A percentile compares a stretch with the other conserved stretches of the same genome.
These are phyloP conservation scores for Acipenser oxyrinchus DNA, from an alignment of 2,797 vertebrate species.

Conservation along the genomic window DNA sequence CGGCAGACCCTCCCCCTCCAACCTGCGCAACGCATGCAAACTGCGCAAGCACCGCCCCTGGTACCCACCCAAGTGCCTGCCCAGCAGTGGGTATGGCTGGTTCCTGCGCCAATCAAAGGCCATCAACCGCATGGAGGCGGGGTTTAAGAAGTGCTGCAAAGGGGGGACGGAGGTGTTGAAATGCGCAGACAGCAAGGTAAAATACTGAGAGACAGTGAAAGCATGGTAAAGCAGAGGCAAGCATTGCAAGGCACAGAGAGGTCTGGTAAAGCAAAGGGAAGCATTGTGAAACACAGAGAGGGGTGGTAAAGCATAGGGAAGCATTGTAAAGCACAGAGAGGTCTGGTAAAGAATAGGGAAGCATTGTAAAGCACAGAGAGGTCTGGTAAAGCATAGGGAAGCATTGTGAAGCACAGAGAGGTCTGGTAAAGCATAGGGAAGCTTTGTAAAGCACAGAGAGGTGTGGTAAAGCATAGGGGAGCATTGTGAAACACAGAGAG, in stretches of 20 bases:
- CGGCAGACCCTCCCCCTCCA: slow-evolving; percentile 40
- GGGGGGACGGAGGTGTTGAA: slow-evolving; percentile 24
- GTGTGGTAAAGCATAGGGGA: too few relatives aligned
- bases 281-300: background rate
- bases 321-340: too few relatives aligned
- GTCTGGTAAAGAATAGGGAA: too few relatives aligned
- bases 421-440: too few relatives aligned
- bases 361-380: too few relatives aligned
- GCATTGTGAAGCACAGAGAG: too few relatives aligned
- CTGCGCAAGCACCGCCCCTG: slow-evolving; percentile 38
- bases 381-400: too few relatives aligned
- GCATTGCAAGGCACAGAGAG: background rate
- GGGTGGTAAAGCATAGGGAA: too few relatives aligned
- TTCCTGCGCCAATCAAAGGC: slow-evolving; percentile 47
- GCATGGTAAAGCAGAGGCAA: background rate
- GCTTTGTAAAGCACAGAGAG: too few relatives aligned
- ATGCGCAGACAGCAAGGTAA: slow-evolving; percentile 50
- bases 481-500: too few relatives aligned
- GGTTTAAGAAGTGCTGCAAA: slow-evolving; percentile 55
- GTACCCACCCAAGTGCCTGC: slow-evolving; percentile 40
- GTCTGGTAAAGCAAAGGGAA: background rate
- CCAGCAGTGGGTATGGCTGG: slow-evolving; percentile 25
- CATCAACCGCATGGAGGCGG: slow-evolving; percentile 49
- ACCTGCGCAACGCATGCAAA: slow-evolving; percentile 41
- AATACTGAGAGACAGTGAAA: background rate